Base-by-base conservation (phyloP, 2,797 vertebrate genomes). In the Brotula barbata region DNA sequence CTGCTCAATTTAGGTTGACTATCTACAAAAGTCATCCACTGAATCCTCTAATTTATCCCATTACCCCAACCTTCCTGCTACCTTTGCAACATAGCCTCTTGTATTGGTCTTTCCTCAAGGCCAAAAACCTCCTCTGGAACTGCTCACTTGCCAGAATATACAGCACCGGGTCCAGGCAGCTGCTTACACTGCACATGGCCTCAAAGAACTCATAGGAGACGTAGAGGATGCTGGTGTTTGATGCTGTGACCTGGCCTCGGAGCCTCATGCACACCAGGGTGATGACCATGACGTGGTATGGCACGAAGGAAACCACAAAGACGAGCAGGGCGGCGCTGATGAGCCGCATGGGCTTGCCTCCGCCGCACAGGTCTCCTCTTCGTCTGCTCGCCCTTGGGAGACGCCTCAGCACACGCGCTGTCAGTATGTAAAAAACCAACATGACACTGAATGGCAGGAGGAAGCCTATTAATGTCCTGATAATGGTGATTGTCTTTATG, bases 111-210 rank as follows among this genome's bases (percentile, higher is more conserved):
- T 60, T 65, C 37, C 68, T 84, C 20, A 86, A 47, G 16, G 73
- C 75, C 61, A 60, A 72, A 46, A 87, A 64, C 63, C 74, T 83
- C 60, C 63, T 85, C 65, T 79, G 89, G 78, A 92, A 90, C 31
- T 83, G 83, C 52, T 92, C 88, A 64, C 87, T 92, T 21, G 91
- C 90, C 70, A 92, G n/a, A 1, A 92, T 89, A 57, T 93, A 94
- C 56, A 94, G 89, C 19, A 93, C 62, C 1, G 92, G 91, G 69
- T 94, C 90, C 63, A 94, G 86, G 58, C 92, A 93, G 65, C 89
- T 88, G 70, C 90, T 92, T 28, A 93, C 68, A 53, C 86, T 88
- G 73, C 92, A 94, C 44, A 90, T 68, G n/a, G 89, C 89, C 78
- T 93, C 90, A 22, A 91, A 90, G 57, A 92, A 78, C 85, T 91